phyloP scores from a whole-genome alignment of 2,797 vertebrate genomes.

The Loriculus beryllinus region DNA sequence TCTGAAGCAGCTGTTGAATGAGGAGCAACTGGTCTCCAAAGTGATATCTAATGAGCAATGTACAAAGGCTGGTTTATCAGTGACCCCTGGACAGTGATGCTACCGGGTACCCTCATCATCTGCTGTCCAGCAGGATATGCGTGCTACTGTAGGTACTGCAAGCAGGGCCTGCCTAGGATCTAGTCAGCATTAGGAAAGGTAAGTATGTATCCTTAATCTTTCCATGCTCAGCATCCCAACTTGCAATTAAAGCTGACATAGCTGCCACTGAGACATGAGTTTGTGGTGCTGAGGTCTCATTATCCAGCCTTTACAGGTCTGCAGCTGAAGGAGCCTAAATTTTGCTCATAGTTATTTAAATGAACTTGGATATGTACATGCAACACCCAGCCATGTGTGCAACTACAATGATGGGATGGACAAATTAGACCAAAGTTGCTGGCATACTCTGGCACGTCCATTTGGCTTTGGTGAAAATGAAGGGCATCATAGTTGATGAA shows the following conservation, averaged over 20 bases:
- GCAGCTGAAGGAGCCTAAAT: neutral
- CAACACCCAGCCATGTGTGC: neutral
- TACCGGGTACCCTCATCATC: neutral
- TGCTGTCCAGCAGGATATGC: neutral
- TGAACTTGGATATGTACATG: neutral
- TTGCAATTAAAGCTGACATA: neutral
- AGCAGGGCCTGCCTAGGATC: neutral
- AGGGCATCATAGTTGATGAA: neutral
- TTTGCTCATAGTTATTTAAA: neutral
- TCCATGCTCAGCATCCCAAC: neutral
- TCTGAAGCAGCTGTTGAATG: neutral
- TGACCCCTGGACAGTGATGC: neutral
- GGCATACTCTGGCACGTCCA: neutral
- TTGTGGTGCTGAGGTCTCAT: neutral
- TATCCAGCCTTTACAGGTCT: neutral
- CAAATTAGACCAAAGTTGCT: neutral
- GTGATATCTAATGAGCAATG: neutral
- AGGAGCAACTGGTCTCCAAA: neutral
- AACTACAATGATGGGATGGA: neutral
- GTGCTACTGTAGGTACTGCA: accelerated
- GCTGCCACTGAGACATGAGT: neutral
- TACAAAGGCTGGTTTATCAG: neutral
- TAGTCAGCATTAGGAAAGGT: neutral
- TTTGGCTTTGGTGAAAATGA: neutral
- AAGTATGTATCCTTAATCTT: neutral